Evolutionary conservation across 2,113 vertebrate species (phyloP).

Genomic region (Motacilla tschutschensis): DNA sequence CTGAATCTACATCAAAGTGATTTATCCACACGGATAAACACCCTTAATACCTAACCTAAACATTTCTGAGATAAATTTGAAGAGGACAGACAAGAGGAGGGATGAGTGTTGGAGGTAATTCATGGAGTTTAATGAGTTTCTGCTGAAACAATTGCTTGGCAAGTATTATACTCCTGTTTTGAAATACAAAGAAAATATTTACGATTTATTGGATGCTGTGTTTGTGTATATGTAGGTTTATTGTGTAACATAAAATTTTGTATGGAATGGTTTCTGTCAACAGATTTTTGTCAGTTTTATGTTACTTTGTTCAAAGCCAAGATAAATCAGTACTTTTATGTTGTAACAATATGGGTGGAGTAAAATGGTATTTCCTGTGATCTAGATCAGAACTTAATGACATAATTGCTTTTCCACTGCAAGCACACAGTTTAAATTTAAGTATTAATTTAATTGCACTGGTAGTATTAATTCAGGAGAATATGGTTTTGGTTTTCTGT

Average conservation of each 20-base stretch:
- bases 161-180: neutral
- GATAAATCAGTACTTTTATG: slow-evolving; percentile 21
- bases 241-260: neutral
- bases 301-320: slow-evolving; percentile 20
- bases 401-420: slow-evolving; percentile 65
- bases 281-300: slow-evolving; percentile 20
- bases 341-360: slow-evolving; percentile 56
- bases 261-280: neutral
- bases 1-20: neutral
- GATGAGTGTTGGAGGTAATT: neutral
- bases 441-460: slow-evolving; percentile 4
- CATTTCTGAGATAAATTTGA: neutral
- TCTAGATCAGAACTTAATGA: slow-evolving; percentile 57
- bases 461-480: neutral
- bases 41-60: neutral
- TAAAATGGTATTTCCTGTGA: slow-evolving; percentile 60
- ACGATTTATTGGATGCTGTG: neutral
- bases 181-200: neutral
- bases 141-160: neutral
- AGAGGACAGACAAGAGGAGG: neutral
- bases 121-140: neutral
- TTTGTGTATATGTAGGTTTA: neutral
- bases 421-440: slow-evolving; percentile 8
- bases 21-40: neutral
- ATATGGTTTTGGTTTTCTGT: neutral